Percentiles rank a stretch among this genome's conserved stretches.
phyloP scores from a whole-genome alignment of 2,888 invertebrate species.

The Keiferia lycopersicella region DNA sequence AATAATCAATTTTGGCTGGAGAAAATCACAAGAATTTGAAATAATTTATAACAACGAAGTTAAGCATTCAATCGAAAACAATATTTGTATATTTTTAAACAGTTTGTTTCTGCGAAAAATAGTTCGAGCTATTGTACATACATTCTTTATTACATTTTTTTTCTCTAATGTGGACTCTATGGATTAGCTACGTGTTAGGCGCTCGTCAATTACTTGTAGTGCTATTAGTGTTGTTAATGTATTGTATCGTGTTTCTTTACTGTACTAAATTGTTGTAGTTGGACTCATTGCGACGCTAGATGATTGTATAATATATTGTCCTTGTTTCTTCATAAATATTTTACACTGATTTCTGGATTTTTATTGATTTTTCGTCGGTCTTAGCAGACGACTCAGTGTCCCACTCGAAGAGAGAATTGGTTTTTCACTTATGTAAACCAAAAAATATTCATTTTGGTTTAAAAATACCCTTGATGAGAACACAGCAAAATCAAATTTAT shows the following conservation, averaged over 20 bases:
- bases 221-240: conserved; percentile 60
- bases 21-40: no score
- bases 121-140: background rate
- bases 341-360: conserved; percentile 60
- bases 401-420: no score
- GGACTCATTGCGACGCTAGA: conserved; percentile 71
- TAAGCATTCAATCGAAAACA: no score
- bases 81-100: no score
- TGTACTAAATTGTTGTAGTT: conserved; percentile 73
- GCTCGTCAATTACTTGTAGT: conserved; percentile 66
- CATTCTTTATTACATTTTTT: background rate
- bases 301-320: conserved; percentile 75
- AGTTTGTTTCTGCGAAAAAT: no score
- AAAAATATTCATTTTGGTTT: no score
- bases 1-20: no score
- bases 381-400: no score
- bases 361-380: conserved; percentile 37
- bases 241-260: conserved; percentile 44
- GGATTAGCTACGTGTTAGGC: conserved; percentile 23
- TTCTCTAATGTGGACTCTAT: conserved; percentile 19
- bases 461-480: no score
- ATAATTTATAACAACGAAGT: no score
- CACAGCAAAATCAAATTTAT: no score
- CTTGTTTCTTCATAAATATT: conserved; percentile 81
- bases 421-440: no score